Evolutionary conservation across 1,140 invertebrate species (phyloP).

Genomic region (Diabrotica undecimpunctata): DNA sequence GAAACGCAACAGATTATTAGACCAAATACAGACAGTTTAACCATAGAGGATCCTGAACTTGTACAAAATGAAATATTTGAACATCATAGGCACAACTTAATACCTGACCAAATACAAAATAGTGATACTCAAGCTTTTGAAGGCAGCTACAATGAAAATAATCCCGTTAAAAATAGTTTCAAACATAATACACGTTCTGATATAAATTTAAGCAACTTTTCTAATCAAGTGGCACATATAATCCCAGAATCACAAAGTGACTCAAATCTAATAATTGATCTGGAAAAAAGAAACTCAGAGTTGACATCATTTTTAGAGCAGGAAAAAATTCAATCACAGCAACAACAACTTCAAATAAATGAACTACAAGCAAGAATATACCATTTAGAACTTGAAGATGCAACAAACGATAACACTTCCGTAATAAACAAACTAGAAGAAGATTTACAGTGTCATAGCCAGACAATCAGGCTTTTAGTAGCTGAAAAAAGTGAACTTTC

Average conservation of each 20-base stretch:
- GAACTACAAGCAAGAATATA: slow-evolving; percentile 48
- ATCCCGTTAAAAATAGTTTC: slow-evolving; percentile 19
- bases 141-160: slow-evolving; percentile 18
- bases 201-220: slow-evolving; percentile 48
- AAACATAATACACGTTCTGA: slow-evolving; percentile 21
- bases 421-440: slow-evolving; percentile 42
- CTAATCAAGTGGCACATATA: slow-evolving; percentile 51
- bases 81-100: slow-evolving; percentile 17
- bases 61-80: slow-evolving; percentile 29
- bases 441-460: slow-evolving; percentile 59
- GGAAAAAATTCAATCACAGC: slow-evolving; percentile 47
- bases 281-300: slow-evolving; percentile 49
- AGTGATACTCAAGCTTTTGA: background rate
- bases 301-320: slow-evolving; percentile 52
- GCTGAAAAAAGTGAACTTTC: slow-evolving; percentile 75
- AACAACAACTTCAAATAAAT: slow-evolving; percentile 50
- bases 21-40: slow-evolving; percentile 19
- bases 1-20: slow-evolving; percentile 16
- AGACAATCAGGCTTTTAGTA: slow-evolving; percentile 75
- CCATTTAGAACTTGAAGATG: slow-evolving; percentile 46
- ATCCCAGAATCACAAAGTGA: slow-evolving; percentile 40
- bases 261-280: slow-evolving; percentile 43
- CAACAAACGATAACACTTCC: slow-evolving; percentile 28
- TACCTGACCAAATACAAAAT: background rate
- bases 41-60: slow-evolving; percentile 34